These are phyloP conservation scores for Drosophila koepferae DNA, from an alignment of 2,888 invertebrate species.

Conservation along the genomic window DNA sequence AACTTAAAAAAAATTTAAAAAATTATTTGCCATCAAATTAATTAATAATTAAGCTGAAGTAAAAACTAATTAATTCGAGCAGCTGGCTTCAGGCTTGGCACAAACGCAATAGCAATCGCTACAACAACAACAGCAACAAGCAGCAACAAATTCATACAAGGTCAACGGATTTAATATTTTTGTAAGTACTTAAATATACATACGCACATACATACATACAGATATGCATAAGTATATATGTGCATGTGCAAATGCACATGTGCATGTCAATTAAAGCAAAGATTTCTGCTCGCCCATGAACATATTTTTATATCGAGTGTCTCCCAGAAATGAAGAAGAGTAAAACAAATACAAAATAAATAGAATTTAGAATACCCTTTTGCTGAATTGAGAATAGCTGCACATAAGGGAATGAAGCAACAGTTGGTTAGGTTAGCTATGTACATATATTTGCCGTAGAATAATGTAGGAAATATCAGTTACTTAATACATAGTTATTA, in stretches of 20 bases:
- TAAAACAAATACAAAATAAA: neutral
- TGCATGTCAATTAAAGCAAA: constrained; percentile 74
- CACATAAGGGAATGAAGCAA: constrained; percentile 3
- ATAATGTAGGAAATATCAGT: neutral
- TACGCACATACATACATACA: constrained; percentile 7
- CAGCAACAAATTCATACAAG: constrained; percentile 73
- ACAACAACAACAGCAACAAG: constrained; percentile 40
- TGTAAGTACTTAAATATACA: constrained; percentile 68
- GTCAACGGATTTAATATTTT: constrained; percentile 83
- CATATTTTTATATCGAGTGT: constrained; percentile 36
- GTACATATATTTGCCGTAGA: neutral
- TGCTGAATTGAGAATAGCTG: no score
- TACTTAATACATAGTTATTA: neutral
- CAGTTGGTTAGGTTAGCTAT: constrained; percentile 18
- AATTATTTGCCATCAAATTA: constrained; percentile 38
- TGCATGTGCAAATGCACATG: constrained; percentile 58
- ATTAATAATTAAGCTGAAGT: constrained; percentile 35
- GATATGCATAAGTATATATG: constrained; percentile 16
- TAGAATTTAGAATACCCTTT: constrained; percentile 13
- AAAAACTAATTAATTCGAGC: constrained; percentile 35
- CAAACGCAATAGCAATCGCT: constrained; percentile 24
- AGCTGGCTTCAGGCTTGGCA: constrained; percentile 32
- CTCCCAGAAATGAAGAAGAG: constrained; percentile 1
- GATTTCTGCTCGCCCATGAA: constrained; percentile 43
- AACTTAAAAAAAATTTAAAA: constrained; percentile 53